Evolutionary conservation across 2,888 invertebrate genomes (phyloP).

Genomic region (Zaprionus lineosus): DNA sequence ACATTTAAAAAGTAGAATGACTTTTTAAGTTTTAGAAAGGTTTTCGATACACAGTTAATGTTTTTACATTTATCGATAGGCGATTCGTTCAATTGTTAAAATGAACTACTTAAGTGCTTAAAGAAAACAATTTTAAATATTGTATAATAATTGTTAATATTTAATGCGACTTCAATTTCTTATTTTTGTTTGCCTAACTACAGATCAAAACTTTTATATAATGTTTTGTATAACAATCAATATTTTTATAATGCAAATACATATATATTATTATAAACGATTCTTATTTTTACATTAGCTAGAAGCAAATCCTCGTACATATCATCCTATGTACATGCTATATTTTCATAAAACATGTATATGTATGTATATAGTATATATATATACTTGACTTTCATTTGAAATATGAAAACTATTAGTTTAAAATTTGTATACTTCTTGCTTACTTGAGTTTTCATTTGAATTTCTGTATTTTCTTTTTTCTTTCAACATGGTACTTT

Average conservation of each 20-base stretch:
- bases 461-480: conserved; percentile 36
- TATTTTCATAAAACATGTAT: conserved; percentile 10
- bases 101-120: too few species aligned
- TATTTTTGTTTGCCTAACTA: conserved; percentile 58
- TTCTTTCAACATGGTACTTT: conserved; percentile 43
- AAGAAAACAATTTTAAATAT: conserved; percentile 16
- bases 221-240: conserved; percentile 68
- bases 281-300: conserved; percentile 41
- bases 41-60: too few species aligned
- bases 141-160: conserved; percentile 40
- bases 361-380: conserved; percentile 2
- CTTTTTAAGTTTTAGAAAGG: too few species aligned
- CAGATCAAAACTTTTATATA: conserved; percentile 64
- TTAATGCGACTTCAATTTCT: conserved; percentile 58
- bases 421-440: conserved; percentile 63
- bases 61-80: too few species aligned
- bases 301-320: too few species aligned
- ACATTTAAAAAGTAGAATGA: too few species aligned
- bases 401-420: conserved; percentile 62
- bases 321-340: too few species aligned
- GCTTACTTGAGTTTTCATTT: conserved; percentile 44
- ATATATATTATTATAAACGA: conserved; percentile 36
- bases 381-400: conserved; percentile 44
- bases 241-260: conserved; percentile 52
- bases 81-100: too few species aligned